Evolutionary conservation across 2,113 vertebrate genomes (phyloP).

Genomic region (Eurypyga helias): DNA sequence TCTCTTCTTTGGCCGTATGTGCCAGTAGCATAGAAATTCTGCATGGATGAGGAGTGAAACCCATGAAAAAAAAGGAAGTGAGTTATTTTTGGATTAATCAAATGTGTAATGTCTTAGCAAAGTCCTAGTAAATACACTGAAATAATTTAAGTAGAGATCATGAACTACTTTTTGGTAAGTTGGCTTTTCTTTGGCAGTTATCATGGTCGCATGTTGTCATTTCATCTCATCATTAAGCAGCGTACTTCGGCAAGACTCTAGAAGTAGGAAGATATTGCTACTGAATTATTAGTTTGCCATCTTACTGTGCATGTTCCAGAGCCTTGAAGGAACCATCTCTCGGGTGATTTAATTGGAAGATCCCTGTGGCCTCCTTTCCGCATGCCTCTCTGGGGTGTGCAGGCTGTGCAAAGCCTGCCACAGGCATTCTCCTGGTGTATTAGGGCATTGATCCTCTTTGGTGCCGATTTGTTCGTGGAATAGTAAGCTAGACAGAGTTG

Average conservation of each 20-base stretch:
- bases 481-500: neutral
- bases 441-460: neutral
- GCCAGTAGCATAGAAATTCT: neutral
- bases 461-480: neutral
- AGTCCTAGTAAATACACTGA: neutral
- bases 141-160: neutral
- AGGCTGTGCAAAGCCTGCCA: neutral
- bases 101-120: neutral
- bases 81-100: neutral
- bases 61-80: neutral
- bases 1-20: neutral
- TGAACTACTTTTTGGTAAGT: neutral
- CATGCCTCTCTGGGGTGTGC: neutral
- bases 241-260: neutral
- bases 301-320: neutral
- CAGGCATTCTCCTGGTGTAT: neutral
- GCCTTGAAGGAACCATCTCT: neutral
- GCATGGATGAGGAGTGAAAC: neutral
- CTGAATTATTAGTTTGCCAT: neutral
- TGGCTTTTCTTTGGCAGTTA: neutral
- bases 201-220: accelerated
- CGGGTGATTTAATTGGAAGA: neutral
- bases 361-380: neutral
- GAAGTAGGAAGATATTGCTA: neutral
- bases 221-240: neutral